Evolutionary conservation across 2,888 invertebrate species (phyloP).

Genomic region (Xestia rhomboidea): DNA sequence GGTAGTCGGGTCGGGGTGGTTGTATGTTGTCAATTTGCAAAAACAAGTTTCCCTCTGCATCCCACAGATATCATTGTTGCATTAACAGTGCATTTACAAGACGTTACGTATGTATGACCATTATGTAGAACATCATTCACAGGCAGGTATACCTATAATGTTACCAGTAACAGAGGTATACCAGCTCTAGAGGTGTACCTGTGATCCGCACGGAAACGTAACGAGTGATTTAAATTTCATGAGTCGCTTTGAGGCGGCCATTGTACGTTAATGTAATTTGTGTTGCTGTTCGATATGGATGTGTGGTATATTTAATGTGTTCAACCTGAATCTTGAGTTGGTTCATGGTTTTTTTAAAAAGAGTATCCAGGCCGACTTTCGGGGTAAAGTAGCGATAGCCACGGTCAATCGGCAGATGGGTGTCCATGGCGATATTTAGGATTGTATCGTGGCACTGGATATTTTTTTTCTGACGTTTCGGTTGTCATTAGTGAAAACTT

Average conservation of each 20-base stretch:
- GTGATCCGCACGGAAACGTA: conserved; percentile 71
- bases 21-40: neutral
- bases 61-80: neutral
- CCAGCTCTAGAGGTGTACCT: conserved; percentile 9
- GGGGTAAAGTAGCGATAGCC: neutral
- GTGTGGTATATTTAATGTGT: conserved; percentile 7
- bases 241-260: conserved; percentile 71
- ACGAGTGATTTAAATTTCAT: conserved; percentile 79
- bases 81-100: neutral
- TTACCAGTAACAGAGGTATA: neutral
- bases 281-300: conserved; percentile 11
- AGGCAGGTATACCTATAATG: neutral
- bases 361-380: neutral
- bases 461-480: neutral
- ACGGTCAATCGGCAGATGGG: neutral
- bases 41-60: neutral
- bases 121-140: conserved; percentile 1
- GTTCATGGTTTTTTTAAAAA: too few species aligned
- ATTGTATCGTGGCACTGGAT: neutral
- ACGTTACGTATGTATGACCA: neutral
- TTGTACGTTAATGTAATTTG: conserved; percentile 60
- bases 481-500: neutral
- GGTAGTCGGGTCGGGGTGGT: too few species aligned
- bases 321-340: neutral
- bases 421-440: neutral